These are phyloP conservation scores for Schizotus pectinicornis DNA, from an alignment of 2,888 invertebrate genomes.

Conservation along the genomic window DNA sequence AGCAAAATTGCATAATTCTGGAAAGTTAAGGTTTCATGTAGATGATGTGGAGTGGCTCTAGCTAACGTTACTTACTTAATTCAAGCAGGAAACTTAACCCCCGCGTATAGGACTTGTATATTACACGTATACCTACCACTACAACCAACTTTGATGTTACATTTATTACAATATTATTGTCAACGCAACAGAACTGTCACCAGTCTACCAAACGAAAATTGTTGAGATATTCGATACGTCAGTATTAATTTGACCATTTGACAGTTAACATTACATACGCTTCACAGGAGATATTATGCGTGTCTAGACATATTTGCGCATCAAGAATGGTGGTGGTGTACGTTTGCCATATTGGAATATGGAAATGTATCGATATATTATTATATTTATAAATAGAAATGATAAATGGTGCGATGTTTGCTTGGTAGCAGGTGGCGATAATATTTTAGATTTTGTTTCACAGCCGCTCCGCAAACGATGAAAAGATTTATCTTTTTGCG, in stretches of 20 bases:
- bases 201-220: background rate
- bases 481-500: conserved; percentile 22
- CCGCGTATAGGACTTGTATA: background rate
- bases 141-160: background rate
- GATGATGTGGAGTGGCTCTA: background rate
- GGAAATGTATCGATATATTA: conserved; percentile 11
- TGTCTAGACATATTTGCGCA: background rate
- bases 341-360: conserved; percentile 10
- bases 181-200: background rate
- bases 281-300: background rate
- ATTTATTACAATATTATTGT: background rate
- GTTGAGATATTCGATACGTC: background rate
- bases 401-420: conserved; percentile 26
- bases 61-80: background rate
- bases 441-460: conserved; percentile 28
- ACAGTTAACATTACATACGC: background rate
- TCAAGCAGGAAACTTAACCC: background rate
- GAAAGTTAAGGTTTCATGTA: background rate
- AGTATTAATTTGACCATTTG: conserved; percentile 1
- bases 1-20: conserved; percentile 1
- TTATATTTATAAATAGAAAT: conserved; percentile 23
- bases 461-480: conserved; percentile 20
- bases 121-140: background rate
- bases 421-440: conserved; percentile 23
- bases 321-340: background rate